phyloP scores from a whole-genome alignment of 2,888 invertebrate species.

The Scaptomyza parva region DNA sequence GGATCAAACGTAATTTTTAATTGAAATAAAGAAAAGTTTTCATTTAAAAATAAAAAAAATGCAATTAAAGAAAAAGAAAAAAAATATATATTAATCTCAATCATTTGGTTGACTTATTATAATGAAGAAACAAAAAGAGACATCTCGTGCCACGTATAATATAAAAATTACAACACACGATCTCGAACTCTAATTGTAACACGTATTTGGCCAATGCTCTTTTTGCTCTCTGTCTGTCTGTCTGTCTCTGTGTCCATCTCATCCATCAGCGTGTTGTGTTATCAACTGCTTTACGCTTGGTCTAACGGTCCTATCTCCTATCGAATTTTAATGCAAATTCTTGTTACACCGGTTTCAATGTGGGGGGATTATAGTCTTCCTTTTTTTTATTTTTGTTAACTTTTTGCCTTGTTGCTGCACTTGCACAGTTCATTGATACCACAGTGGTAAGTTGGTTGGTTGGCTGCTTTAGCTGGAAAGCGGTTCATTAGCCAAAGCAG shows the following conservation, averaged over 20 bases:
- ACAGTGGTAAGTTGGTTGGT: slow-evolving; percentile 5
- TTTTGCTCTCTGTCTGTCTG: background rate
- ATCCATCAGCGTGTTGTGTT: background rate
- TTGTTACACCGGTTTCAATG: slow-evolving; percentile 59
- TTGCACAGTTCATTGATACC: slow-evolving; percentile 69
- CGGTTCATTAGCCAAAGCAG: slow-evolving; percentile 77
- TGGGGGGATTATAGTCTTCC: slow-evolving; percentile 28
- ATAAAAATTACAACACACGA: background rate
- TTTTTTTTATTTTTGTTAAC: slow-evolving; percentile 14
- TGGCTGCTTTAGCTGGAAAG: slow-evolving; percentile 39
- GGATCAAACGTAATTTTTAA: background rate
- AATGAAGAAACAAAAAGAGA: background rate
- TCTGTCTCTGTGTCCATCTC: background rate
- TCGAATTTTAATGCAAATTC: slow-evolving; percentile 48
- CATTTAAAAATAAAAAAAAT: background rate
- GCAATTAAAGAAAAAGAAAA: background rate
- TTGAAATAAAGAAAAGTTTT: background rate
- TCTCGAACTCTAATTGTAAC: background rate
- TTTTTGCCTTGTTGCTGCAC: slow-evolving; percentile 36
- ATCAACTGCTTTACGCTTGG: slow-evolving; percentile 12
- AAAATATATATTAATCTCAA: background rate
- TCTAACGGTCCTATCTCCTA: slow-evolving; percentile 31
- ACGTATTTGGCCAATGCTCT: background rate
- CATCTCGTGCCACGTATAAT: background rate
- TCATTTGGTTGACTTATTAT: background rate